A percentile compares a stretch with the other conserved stretches of the same genome.
These are phyloP conservation scores for Suricata suricatta DNA, from an alignment of 2,113 vertebrate species.

Conservation along the genomic window DNA sequence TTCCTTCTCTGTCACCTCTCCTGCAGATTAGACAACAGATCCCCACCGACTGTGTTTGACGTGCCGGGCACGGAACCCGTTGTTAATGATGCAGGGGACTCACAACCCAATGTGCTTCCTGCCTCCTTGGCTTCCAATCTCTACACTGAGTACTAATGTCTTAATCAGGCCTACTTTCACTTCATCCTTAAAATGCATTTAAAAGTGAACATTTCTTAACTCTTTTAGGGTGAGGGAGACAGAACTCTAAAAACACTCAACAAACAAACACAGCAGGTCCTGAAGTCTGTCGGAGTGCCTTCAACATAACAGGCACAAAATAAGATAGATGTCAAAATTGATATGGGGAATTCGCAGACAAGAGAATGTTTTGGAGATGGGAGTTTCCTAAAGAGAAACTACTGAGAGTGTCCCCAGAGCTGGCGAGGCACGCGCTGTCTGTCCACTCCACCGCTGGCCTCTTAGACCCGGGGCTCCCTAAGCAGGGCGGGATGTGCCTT, in stretches of 20 bases:
- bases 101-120: rapidly evolving
- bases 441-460: too few species aligned
- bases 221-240: not conserved
- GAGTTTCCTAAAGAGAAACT: not conserved
- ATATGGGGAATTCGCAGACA: rapidly evolving
- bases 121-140: not conserved
- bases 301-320: rapidly evolving
- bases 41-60: rapidly evolving
- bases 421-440: rapidly evolving
- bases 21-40: not conserved
- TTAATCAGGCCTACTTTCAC: not conserved
- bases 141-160: rapidly evolving
- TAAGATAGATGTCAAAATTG: rapidly evolving
- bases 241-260: not conserved
- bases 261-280: rapidly evolving
- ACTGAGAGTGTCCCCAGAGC: not conserved
- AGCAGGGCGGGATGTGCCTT: not conserved
- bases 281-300: rapidly evolving
- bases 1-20: too few species aligned
- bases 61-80: rapidly evolving
- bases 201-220: not conserved
- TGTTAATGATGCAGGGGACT: rapidly evolving
- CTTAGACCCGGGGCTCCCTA: rapidly evolving
- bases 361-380: rapidly evolving
- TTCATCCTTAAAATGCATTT: not conserved